Conservation (phyloP, 2,888 invertebrate species). For the Diloba caeruleocephala region DNA sequence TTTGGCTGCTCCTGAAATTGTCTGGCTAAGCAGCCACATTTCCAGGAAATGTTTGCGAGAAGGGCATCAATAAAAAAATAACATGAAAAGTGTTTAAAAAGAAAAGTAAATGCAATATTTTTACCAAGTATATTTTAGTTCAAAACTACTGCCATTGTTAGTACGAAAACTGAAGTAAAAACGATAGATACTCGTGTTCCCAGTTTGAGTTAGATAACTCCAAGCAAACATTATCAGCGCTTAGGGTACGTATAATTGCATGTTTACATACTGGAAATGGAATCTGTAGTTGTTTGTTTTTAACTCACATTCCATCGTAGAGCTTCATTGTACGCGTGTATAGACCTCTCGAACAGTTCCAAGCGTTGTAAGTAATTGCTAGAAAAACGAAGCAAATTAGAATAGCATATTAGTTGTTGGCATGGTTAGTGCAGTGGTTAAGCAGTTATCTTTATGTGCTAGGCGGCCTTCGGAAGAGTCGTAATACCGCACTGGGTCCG, state of each 20-base stretch:
- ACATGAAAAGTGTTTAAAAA: too few species aligned
- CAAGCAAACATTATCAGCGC: conserved; percentile 63
- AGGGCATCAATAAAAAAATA: too few species aligned
- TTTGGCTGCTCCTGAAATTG: too few species aligned
- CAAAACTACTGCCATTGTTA: too few species aligned
- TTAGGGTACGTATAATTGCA: conserved; percentile 63
- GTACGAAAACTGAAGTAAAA: neutral
- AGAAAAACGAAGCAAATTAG: conserved; percentile 48
- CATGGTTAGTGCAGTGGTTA: too few species aligned
- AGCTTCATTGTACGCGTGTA: conserved; percentile 82
- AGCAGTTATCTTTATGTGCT: too few species aligned
- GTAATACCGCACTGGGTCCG: too few species aligned
- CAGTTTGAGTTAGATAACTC: conserved; percentile 41
- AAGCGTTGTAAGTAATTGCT: conserved; percentile 84
- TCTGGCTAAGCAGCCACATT: too few species aligned
- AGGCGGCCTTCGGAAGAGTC: too few species aligned
- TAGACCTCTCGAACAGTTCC: conserved; percentile 82
- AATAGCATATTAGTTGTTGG: neutral
- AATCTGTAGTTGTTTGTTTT: conserved; percentile 61
- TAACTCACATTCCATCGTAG: conserved; percentile 83
- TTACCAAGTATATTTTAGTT: too few species aligned
- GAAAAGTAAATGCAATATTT: too few species aligned
- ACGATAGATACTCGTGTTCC: conserved; percentile 4
- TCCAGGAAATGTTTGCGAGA: too few species aligned
- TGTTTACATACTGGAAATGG: conserved; percentile 65